phyloP scores from a whole-genome alignment of 2,888 invertebrate genomes.

The Ceramica pisi region DNA sequence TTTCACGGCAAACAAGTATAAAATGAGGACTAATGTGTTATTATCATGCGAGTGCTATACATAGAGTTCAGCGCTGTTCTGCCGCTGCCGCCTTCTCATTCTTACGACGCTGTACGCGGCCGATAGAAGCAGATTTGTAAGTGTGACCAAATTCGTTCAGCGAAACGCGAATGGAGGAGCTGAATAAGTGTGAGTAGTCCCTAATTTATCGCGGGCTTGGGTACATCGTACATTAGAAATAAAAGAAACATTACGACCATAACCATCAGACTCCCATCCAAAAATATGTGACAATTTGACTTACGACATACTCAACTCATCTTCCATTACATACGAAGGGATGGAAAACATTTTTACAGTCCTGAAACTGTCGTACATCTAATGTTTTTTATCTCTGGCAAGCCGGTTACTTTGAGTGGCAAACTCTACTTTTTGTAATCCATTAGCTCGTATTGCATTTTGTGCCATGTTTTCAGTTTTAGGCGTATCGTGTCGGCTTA shows the following conservation, averaged over 20 bases:
- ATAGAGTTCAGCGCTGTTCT: too few species aligned
- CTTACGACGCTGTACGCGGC: too few species aligned
- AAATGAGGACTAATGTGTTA: too few species aligned
- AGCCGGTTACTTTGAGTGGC: constrained; percentile 47
- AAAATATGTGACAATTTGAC: constrained; percentile 56
- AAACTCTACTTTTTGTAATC: constrained; percentile 56
- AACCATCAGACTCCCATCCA: constrained; percentile 1
- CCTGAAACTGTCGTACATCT: constrained; percentile 36
- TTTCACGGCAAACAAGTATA: too few species aligned
- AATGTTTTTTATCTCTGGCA: constrained; percentile 55
- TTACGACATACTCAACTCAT: constrained; percentile 30
- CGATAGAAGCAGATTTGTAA: too few species aligned
- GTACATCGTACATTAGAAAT: constrained; percentile 18
- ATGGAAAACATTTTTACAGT: constrained; percentile 46
- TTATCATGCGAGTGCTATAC: too few species aligned
- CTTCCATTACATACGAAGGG: constrained; percentile 25
- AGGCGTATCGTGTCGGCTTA: not conserved
- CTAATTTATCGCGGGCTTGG: too few species aligned
- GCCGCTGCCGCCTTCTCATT: too few species aligned
- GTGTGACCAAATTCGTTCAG: too few species aligned
- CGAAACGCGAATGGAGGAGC: too few species aligned
- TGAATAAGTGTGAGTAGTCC: too few species aligned
- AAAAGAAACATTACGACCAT: not conserved
- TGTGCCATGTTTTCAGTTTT: constrained; percentile 11
- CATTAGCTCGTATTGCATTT: constrained; percentile 63